Percentiles rank a stretch among this genome's conserved stretches.
These are phyloP conservation scores for Eleutherodactylus coqui DNA, from an alignment of 2,797 vertebrate species.

Conservation along the genomic window DNA sequence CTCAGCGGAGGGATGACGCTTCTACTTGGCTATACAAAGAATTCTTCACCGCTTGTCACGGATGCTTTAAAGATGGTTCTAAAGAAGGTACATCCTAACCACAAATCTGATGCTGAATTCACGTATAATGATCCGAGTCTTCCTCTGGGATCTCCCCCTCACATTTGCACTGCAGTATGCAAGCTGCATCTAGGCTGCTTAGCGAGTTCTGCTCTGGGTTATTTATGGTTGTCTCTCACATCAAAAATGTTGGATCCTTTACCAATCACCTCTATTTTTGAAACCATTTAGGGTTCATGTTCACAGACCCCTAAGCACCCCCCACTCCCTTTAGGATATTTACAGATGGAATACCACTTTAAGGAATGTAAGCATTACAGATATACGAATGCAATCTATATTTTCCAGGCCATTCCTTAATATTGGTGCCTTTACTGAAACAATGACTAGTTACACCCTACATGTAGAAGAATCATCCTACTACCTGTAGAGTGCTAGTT, in stretches of 20 bases:
- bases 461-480: not conserved
- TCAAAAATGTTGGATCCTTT: no score
- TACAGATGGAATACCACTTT: not conserved
- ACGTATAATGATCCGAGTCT: not conserved
- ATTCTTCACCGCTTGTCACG: not conserved
- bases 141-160: no score
- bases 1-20: not conserved
- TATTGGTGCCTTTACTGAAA: not conserved
- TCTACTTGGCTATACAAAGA: not conserved
- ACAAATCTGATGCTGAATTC: no score
- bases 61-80: not conserved
- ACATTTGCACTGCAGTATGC: no score
- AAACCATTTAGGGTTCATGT: not conserved
- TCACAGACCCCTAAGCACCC: no score
- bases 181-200: no score
- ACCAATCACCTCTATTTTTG: no score
- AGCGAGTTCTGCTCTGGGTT: not conserved
- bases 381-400: not conserved
- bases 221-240: not conserved
- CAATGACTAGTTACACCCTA: not conserved
- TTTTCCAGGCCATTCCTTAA: not conserved
- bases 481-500: not conserved
- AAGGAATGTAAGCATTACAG: not conserved
- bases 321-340: not conserved
- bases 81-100: no score